Percentiles rank a stretch among this genome's conserved stretches.
Evolutionary conservation across 92 coral and sea anemone genomes (phyloP).

Genomic region (Heteractis magnifica): DNA sequence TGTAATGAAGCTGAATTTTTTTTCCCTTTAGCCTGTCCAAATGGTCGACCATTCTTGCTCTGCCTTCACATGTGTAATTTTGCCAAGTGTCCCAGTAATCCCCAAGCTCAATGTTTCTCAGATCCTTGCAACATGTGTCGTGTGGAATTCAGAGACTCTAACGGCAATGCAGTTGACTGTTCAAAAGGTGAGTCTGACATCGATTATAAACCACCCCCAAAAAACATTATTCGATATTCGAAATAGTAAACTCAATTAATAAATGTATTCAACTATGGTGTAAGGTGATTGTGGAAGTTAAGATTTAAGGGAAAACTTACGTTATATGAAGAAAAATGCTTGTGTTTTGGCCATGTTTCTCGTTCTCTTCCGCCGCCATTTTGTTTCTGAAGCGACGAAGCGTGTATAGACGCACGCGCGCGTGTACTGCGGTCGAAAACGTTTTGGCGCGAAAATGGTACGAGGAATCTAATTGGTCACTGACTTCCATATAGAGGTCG

Average conservation of each 20-base stretch:
- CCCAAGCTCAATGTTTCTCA: conserved; percentile 82
- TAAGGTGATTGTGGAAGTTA: neutral
- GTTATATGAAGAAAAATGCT: neutral
- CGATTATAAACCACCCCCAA: neutral
- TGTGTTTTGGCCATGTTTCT: neutral
- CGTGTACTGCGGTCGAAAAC: neutral
- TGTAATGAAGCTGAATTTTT: neutral
- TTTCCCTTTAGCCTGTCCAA: conserved; percentile 77
- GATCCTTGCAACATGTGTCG: conserved; percentile 92
- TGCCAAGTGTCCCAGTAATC: conserved; percentile 80
- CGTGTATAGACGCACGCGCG: neutral
- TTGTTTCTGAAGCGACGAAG: neutral
- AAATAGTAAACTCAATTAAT: neutral
- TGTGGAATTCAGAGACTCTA: conserved; percentile 75
- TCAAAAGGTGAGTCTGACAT: conserved; percentile 60
- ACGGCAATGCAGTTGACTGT: conserved; percentile 85
- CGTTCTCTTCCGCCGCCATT: neutral
- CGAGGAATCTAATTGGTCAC: neutral
- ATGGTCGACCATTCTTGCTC: conserved; percentile 86
- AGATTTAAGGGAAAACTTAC: neutral
- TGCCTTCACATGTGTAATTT: conserved; percentile 86
- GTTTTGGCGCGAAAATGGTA: conserved; percentile 2
- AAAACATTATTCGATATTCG: neutral
- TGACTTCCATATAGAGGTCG: neutral
- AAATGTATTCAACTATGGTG: neutral